phyloP scores from a whole-genome alignment of 2,797 vertebrate species.

The Syngnathus acus region DNA sequence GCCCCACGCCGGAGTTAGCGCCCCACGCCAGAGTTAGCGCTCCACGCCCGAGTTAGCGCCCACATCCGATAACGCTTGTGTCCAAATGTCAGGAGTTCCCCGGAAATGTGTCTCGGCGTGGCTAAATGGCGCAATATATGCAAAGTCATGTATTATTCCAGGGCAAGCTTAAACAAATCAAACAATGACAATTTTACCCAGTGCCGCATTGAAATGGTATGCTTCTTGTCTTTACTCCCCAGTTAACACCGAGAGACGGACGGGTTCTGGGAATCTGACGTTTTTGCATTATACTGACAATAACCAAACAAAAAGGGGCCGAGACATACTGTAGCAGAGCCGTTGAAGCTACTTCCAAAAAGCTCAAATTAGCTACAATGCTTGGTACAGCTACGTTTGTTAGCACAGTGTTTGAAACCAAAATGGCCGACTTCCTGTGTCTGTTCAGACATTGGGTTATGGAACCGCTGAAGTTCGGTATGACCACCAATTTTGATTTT shows the following conservation, averaged over 20 bases:
- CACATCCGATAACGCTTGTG: background rate
- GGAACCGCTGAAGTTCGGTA: no score
- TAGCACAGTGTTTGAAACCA: background rate
- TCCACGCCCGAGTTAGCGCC: no score
- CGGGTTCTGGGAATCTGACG: background rate
- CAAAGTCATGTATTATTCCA: background rate
- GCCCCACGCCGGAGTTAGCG: no score
- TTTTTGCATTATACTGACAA: background rate
- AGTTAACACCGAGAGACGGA: background rate
- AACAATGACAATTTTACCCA: background rate
- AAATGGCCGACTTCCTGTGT: background rate
- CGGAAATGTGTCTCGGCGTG: background rate
- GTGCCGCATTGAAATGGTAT: background rate
- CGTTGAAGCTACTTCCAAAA: background rate
- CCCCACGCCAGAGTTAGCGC: no score
- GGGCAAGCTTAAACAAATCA: background rate
- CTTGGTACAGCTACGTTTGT: background rate
- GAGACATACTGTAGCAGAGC: no score
- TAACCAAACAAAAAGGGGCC: background rate
- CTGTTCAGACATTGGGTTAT: background rate
- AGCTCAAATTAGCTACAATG: background rate
- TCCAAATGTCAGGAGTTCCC: background rate
- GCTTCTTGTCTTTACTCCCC: background rate
- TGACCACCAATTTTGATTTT: no score
- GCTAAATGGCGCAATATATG: background rate